Conservation (phyloP, 2,797 vertebrate genomes). For the Capromys pilorides region DNA sequence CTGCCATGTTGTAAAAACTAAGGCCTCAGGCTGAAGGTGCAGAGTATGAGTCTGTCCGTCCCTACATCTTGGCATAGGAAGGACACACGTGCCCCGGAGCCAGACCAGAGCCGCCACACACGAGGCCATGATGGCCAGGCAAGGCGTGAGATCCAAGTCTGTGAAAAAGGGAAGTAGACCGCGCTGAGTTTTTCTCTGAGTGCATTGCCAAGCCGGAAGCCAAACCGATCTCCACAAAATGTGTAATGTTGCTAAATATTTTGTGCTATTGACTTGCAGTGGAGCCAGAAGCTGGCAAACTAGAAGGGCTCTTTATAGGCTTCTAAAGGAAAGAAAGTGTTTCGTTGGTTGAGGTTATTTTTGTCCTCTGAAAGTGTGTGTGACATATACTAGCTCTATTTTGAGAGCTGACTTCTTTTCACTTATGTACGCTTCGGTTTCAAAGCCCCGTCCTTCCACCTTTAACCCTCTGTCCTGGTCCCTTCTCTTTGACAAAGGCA, state of each 20-base stretch:
- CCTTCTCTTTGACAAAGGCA: conserved; percentile 1
- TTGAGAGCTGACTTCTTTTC: neutral
- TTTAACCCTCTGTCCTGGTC: conserved; percentile 13
- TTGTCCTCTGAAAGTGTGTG: conserved; percentile 4
- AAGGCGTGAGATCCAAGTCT: conserved; percentile 43
- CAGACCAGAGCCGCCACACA: neutral
- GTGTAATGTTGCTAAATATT: neutral
- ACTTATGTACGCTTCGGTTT: conserved; percentile 25
- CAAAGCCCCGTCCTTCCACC: neutral
- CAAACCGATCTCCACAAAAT: neutral
- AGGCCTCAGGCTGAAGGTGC: conserved; percentile 49
- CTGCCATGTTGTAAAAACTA: conserved; percentile 66
- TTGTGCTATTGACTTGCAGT: neutral
- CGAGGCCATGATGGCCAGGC: conserved; percentile 21
- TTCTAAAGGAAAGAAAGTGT: neutral
- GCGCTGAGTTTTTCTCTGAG: neutral
- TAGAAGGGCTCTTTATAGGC: conserved; percentile 25
- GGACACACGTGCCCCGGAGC: neutral
- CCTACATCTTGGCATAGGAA: conserved; percentile 13
- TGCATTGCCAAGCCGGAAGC: neutral
- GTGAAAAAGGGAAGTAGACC: conserved; percentile 67
- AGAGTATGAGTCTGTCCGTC: conserved; percentile 59
- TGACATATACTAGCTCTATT: conserved; percentile 23
- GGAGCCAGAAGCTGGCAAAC: neutral
- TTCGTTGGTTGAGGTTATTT: neutral